These are phyloP conservation scores for Arrhamphus sclerolepis DNA, from an alignment of 2,797 vertebrate species.

Conservation along the genomic window DNA sequence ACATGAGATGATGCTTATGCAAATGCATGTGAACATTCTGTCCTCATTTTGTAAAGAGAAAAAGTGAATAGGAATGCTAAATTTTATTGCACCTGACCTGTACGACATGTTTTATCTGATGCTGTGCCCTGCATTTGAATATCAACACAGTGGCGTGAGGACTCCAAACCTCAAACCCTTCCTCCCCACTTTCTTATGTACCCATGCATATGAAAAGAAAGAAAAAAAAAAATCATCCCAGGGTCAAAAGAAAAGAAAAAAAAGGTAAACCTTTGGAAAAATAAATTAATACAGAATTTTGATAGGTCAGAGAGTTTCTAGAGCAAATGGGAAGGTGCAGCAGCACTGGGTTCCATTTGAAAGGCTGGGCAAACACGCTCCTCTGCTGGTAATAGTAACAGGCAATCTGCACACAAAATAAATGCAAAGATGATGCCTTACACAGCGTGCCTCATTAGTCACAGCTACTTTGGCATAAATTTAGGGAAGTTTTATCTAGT, in stretches of 20 bases:
- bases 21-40: constrained; percentile 16
- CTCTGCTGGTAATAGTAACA: constrained; percentile 12
- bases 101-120: constrained; percentile 35
- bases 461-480: constrained; percentile 19
- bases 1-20: constrained; percentile 26
- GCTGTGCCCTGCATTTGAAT: constrained; percentile 62
- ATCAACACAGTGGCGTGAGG: constrained; percentile 53
- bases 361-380: constrained; percentile 38
- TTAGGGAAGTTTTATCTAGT: neutral
- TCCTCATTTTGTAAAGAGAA: constrained; percentile 62
- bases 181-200: constrained; percentile 5
- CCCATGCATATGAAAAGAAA: too few relatives aligned
- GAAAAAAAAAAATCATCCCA: constrained; percentile 35
- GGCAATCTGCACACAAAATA: constrained; percentile 23
- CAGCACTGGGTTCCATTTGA: constrained; percentile 28
- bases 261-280: constrained; percentile 58
- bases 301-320: constrained; percentile 46
- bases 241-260: constrained; percentile 42
- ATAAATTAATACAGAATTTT: constrained; percentile 41
- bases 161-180: constrained; percentile 26
- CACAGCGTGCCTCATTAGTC: constrained; percentile 24
- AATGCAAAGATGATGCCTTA: constrained; percentile 17
- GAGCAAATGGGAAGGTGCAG: constrained; percentile 23
- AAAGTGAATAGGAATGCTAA: constrained; percentile 46
- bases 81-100: constrained; percentile 58